Evolutionary conservation across 23 tunicate species (phyloP), one percentile per base, ranked within the genome.

Genomic region (Oikopleura vanhoeffeni): DNA sequence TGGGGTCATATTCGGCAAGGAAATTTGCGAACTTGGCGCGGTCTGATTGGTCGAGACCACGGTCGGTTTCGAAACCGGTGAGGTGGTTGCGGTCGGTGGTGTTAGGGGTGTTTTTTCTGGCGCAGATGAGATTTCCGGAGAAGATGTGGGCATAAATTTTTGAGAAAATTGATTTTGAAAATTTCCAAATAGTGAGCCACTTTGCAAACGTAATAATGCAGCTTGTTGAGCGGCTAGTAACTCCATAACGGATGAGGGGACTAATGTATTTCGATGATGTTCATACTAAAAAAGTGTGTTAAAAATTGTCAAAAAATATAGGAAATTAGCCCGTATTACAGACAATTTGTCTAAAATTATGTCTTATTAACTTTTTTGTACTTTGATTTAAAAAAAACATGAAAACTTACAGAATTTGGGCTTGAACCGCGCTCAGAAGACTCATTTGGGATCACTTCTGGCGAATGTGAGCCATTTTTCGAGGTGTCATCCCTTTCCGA

Each of bases 151-250:
- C 34, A 71, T 71, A 38, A 18, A 33, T 71, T 3, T 33, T 38
- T 71, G 79, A 32, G 38, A 33, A 30, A 30, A 18, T 3, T 33
- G 36, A 71, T 18, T 71, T 32, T 4, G 36, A 30, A 71, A 38
- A 2, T 28, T 18, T 18, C 34, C 2, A 30, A 71, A 71, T 24
- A 71, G 34, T 2, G 34, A 18, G 4, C 79, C 79, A 2, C 4
- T 2, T 3, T 18, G 27, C 38, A 71, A 30, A 18, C 79, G 79
- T 13, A 71, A 30, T 13, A 71, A 38, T 2, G 79, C 79, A 2
- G 79, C 79, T 32, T 71, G 79, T 32, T 71, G 79, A 2, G 79
- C 79, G 3, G 79, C 79, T 3, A 71, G 38, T 2, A 71, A 38
- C 35, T 71, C 79, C 79, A 71, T 32, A 4, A 71, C 79, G 27